Percentiles rank a stretch among this genome's conserved stretches.
Conservation (phyloP, 2,888 invertebrate species). For the Omphaloscelis lunosa region DNA sequence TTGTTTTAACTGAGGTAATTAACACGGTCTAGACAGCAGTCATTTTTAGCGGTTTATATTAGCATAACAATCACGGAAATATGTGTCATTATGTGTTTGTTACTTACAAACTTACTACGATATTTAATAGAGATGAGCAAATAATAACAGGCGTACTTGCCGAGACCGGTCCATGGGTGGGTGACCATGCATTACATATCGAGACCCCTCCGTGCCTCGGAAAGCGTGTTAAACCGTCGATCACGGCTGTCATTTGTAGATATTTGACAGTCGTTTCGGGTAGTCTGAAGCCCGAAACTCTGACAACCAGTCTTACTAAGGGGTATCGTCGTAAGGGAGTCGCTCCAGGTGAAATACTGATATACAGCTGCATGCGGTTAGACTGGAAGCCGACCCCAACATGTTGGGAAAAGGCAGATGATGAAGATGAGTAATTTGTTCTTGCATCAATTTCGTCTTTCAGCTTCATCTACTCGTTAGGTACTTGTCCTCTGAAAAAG, state of each 20-base stretch:
- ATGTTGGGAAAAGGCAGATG: not conserved
- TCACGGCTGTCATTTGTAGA: not conserved
- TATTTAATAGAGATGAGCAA: not conserved
- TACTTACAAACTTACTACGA: not conserved
- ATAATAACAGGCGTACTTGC: not conserved
- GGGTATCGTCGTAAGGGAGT: too few relatives aligned
- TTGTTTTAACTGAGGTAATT: conserved; percentile 20
- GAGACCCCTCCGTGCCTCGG: not conserved
- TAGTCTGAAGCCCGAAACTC: not conserved
- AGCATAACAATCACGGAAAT: not conserved
- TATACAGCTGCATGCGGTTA: not conserved
- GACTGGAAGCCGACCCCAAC: not conserved
- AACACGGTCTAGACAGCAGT: conserved; percentile 18
- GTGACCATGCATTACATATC: not conserved
- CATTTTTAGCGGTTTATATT: conserved; percentile 17
- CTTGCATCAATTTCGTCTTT: not conserved
- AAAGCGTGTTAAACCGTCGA: not conserved
- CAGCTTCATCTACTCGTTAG: not conserved
- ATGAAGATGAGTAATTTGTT: not conserved
- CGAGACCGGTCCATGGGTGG: not conserved
- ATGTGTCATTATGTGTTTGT: not conserved
- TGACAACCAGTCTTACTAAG: not conserved
- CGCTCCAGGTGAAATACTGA: too few relatives aligned
- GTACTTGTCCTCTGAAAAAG: not conserved
- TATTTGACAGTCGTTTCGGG: not conserved